Conservation (phyloP, 2,888 invertebrate species). For the Tricholauxania praeusta region DNA sequence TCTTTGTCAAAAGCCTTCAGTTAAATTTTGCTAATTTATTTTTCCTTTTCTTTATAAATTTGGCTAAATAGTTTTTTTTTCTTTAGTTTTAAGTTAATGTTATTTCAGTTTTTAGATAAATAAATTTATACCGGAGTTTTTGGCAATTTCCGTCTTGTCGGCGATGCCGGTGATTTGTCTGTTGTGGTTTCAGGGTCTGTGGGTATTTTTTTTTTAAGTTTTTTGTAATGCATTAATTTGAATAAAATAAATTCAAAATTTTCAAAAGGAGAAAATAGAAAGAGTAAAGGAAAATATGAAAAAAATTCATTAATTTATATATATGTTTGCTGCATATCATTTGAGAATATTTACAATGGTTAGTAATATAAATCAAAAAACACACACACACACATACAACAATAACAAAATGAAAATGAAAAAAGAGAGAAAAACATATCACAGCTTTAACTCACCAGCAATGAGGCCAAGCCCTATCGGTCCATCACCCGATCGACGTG, state of each 20-base stretch:
- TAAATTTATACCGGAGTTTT: constrained; percentile 94
- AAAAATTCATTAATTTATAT: constrained; percentile 32
- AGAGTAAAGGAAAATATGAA: constrained; percentile 33
- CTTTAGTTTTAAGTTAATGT: not conserved
- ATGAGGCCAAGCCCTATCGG: constrained; percentile 66
- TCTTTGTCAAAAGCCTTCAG: no score
- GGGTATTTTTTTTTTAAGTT: constrained; percentile 54
- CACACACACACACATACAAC: no score
- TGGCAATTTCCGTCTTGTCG: constrained; percentile 93
- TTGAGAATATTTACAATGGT: not conserved
- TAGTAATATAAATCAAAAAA: not conserved
- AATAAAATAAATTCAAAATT: not conserved
- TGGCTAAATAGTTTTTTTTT: constrained; percentile 7
- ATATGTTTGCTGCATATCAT: not conserved
- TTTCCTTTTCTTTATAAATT: not conserved
- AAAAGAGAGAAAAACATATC: constrained; percentile 6
- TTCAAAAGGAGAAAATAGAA: constrained; percentile 23
- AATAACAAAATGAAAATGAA: not conserved
- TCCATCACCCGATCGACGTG: constrained; percentile 67
- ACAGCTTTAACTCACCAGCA: constrained; percentile 61
- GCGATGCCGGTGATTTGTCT: constrained; percentile 89
- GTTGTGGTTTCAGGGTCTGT: constrained; percentile 80
- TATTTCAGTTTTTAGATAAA: constrained; percentile 39
- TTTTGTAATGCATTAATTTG: not conserved
- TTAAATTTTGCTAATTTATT: no score